A percentile compares a stretch with the other conserved stretches of the same genome.
Conservation (phyloP, 2,888 invertebrate species). For the Acrobasis consociella region DNA sequence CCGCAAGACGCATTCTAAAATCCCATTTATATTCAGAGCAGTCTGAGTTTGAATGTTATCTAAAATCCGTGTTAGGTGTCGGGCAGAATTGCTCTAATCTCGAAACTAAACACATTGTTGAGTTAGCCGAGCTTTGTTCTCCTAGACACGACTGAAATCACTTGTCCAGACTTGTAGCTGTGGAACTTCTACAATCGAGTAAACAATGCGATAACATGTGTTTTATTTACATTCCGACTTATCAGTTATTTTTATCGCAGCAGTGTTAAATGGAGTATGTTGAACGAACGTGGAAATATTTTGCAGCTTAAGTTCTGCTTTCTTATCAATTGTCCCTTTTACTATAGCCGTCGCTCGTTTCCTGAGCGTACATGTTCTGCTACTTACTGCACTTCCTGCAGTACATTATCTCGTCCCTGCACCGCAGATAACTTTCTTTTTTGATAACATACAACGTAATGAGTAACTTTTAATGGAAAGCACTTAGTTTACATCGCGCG, state of each 20-base stretch:
- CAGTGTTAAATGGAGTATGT: constrained; percentile 5
- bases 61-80: constrained; percentile 82
- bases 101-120: constrained; percentile 80
- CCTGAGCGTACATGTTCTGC: constrained; percentile 51
- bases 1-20: constrained; percentile 75
- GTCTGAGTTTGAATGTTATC: constrained; percentile 81
- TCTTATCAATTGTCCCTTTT: constrained; percentile 49
- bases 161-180: constrained; percentile 31
- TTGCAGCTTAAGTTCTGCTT: constrained; percentile 28
- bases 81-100: constrained; percentile 79
- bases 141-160: constrained; percentile 42
- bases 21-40: constrained; percentile 82
- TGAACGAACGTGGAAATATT: constrained; percentile 9
- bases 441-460: constrained; percentile 41
- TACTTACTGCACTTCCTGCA: constrained; percentile 56
- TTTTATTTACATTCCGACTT: constrained; percentile 12
- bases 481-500: not conserved
- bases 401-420: constrained; percentile 39
- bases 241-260: constrained; percentile 19
- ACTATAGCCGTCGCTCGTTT: constrained; percentile 39
- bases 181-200: constrained; percentile 23
- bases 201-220: constrained; percentile 10
- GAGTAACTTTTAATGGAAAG: constrained; percentile 17
- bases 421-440: constrained; percentile 51
- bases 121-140: constrained; percentile 74